Evolutionary conservation across 2,113 vertebrate genomes (phyloP).

Genomic region (Trogon melanurus): DNA sequence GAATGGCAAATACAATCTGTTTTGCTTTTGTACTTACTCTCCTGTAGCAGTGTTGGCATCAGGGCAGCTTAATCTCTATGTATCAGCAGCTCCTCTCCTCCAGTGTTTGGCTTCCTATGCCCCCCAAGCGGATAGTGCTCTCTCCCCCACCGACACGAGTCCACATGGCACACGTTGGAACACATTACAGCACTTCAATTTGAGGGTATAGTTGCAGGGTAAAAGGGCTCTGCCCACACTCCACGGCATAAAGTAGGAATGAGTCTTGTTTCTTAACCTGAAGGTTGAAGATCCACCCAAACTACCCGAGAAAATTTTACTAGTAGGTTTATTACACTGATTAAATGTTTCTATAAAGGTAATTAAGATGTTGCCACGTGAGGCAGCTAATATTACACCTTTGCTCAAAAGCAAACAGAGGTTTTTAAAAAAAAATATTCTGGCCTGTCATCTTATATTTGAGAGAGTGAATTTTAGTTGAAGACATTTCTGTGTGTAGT

Average conservation of each 20-base stretch:
- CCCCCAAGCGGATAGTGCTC: too few species aligned
- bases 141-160: too few species aligned
- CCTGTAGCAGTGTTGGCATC: neutral
- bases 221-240: neutral
- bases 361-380: neutral
- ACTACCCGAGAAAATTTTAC: neutral
- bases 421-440: neutral
- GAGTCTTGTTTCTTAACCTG: neutral
- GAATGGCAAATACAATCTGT: neutral
- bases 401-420: neutral
- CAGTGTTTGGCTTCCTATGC: neutral
- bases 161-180: fast-evolving
- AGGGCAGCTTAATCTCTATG: neutral
- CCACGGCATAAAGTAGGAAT: neutral
- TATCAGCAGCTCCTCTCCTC: neutral
- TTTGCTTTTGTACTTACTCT: neutral
- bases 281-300: neutral
- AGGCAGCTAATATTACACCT: neutral
- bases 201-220: neutral
- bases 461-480: neutral
- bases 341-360: neutral
- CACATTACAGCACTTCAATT: fast-evolving
- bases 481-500: neutral
- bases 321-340: neutral
- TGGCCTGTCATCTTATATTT: neutral